Evolutionary conservation across 2,113 vertebrate species (phyloP).

Genomic region (Potamarius usumacintae): DNA sequence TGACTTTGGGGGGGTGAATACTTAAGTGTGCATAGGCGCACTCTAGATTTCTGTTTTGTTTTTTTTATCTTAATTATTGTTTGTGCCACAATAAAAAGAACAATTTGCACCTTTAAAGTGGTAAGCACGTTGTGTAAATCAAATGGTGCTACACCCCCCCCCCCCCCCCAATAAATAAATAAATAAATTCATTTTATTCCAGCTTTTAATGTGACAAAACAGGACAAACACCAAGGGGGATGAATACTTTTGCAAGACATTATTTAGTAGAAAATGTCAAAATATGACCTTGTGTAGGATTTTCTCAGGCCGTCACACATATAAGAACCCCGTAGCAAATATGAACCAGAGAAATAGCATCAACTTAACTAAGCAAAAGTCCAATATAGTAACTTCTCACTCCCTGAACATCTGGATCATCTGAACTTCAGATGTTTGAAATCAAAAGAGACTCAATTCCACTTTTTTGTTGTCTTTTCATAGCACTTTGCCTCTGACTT

Average conservation of each 20-base stretch:
- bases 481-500: constrained; percentile 14
- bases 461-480: constrained; percentile 32
- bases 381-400: constrained; percentile 17
- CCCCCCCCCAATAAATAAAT: not conserved
- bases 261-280: not conserved
- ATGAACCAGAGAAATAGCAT: not conserved
- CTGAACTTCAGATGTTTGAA: constrained; percentile 6
- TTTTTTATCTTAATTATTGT: too few species aligned
- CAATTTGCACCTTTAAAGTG: too few species aligned
- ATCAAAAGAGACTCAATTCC: constrained; percentile 1
- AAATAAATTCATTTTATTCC: not conserved
- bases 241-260: too few species aligned
- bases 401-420: constrained; percentile 20
- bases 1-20: too few species aligned
- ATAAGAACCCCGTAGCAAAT: not conserved
- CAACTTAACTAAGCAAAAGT: not conserved
- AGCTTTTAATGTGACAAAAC: too few species aligned
- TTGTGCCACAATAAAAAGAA: too few species aligned
- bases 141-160: too few species aligned
- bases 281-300: not conserved
- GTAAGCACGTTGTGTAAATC: too few species aligned
- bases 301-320: not conserved
- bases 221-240: too few species aligned
- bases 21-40: too few species aligned
- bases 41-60: too few species aligned